A percentile compares a stretch with the other conserved stretches of the same genome.
phyloP scores from a whole-genome alignment of 2,797 vertebrate species.

The Ptychobarbus kaznakovi region DNA sequence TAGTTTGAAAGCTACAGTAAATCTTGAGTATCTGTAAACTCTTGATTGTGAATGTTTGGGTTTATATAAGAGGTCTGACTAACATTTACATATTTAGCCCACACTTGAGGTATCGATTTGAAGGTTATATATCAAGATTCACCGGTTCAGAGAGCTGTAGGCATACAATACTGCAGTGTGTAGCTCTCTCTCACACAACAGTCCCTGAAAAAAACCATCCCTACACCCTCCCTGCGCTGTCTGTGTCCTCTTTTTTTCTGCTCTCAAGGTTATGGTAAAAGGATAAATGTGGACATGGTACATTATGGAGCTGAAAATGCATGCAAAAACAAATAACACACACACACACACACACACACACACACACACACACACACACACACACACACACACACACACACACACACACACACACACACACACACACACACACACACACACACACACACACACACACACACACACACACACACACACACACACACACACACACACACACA shows the following conservation, averaged over 20 bases:
- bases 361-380: not conserved
- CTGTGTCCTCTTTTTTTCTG: constrained; percentile 27
- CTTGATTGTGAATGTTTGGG: not conserved
- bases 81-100: not conserved
- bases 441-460: not conserved
- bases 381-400: no score
- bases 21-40: not conserved
- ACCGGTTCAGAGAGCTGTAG: constrained; percentile 39
- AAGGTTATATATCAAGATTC: constrained; percentile 26
- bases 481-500: no score
- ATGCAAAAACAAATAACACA: not conserved
- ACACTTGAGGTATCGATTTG: not conserved
- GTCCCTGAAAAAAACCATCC: constrained; percentile 29
- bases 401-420: no score
- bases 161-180: constrained; percentile 55
- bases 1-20: constrained; percentile 4
- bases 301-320: not conserved
- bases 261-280: constrained; percentile 42
- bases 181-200: constrained; percentile 32
- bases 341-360: not conserved
- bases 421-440: no score
- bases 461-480: not conserved
- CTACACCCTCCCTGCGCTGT: constrained; percentile 33
- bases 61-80: not conserved
- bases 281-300: constrained; percentile 1